A percentile compares a stretch with the other conserved stretches of the same genome.
phyloP scores from a whole-genome alignment of 2,888 invertebrate species.

The Sepioteuthis lessoniana region DNA sequence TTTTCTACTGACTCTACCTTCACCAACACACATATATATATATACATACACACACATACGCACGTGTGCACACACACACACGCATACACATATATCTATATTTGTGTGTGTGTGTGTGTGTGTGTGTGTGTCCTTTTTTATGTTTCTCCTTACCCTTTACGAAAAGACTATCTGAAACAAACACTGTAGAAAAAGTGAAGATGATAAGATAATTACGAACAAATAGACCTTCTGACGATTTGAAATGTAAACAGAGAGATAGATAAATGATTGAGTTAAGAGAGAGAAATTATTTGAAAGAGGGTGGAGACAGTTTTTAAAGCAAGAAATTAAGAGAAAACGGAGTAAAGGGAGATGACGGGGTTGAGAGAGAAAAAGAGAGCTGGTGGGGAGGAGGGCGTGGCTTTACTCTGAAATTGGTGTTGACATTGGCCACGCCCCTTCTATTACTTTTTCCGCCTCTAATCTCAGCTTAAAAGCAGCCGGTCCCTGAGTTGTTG shows the following conservation, averaged over 20 bases:
- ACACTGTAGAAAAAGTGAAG: background rate
- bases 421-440: constrained; percentile 33
- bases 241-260: background rate
- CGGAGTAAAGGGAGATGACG: background rate
- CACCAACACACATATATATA: too few species aligned
- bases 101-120: too few species aligned
- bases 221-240: background rate
- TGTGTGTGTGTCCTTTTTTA: background rate
- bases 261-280: background rate
- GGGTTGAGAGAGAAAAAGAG: background rate
- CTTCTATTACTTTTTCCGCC: background rate
- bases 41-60: background rate
- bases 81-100: background rate
- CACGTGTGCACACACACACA: background rate
- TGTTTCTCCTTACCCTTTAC: background rate
- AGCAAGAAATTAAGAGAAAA: background rate
- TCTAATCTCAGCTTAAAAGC: constrained; percentile 17
- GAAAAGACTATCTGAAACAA: constrained; percentile 33
- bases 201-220: background rate
- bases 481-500: background rate
- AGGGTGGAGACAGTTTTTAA: background rate
- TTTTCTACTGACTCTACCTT: too few species aligned
- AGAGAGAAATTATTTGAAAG: background rate
- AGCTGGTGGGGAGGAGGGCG: background rate
- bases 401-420: background rate